Evolutionary conservation across 2,113 vertebrate genomes (phyloP).

Genomic region (Tiliqua scincoides): DNA sequence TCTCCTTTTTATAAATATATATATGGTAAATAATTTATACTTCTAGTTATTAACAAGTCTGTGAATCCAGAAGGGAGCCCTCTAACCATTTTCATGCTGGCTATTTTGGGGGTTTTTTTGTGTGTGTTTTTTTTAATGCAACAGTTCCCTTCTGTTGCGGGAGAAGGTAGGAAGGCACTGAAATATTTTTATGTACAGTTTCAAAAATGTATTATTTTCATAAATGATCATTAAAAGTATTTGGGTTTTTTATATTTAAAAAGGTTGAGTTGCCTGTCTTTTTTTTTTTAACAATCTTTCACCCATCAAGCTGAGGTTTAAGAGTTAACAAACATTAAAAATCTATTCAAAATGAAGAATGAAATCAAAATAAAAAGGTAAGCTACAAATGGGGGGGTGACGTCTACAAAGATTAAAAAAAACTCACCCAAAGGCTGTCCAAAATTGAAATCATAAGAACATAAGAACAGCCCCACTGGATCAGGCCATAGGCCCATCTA

Average conservation of each 20-base stretch:
- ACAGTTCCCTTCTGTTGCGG: not conserved
- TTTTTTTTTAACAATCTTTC: not conserved
- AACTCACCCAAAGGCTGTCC: no score
- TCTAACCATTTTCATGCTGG: slow-evolving; percentile 5
- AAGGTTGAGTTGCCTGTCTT: not conserved
- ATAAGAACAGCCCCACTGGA: no score
- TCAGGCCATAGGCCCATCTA: no score
- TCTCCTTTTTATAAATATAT: not conserved
- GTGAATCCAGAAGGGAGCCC: not conserved
- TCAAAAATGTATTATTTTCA: slow-evolving; percentile 39
- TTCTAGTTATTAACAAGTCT: slow-evolving; percentile 26
- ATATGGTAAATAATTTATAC: slow-evolving; percentile 31
- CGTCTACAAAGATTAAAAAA: no score
- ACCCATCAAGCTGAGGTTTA: not conserved
- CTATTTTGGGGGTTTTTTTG: not conserved
- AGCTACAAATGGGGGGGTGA: no score
- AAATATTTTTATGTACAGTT: slow-evolving; percentile 41
- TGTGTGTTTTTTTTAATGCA: not conserved
- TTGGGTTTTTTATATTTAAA: slow-evolving; percentile 18
- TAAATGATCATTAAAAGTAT: slow-evolving; percentile 39
- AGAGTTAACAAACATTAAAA: not conserved
- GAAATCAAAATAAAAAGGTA: not conserved
- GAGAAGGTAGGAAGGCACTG: slow-evolving; percentile 21
- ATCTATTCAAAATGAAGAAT: not conserved
- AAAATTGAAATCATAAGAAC: no score